phyloP scores from a whole-genome alignment of 2,888 invertebrate genomes.

The Eupeodes luniger region DNA sequence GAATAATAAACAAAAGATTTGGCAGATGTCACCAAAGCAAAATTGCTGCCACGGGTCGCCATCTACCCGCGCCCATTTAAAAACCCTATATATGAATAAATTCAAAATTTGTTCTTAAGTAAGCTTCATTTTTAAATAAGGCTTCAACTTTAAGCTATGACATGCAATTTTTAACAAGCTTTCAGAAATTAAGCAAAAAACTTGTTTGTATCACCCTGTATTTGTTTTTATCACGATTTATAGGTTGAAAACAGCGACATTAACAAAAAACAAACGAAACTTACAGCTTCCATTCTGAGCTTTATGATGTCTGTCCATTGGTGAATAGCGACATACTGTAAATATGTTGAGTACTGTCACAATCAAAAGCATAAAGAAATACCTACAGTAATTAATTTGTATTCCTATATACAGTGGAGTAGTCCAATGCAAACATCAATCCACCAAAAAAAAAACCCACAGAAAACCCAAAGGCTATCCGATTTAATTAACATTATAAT shows the following conservation, averaged over 20 bases:
- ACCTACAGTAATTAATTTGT: constrained; percentile 25
- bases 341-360: constrained; percentile 15
- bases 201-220: background rate
- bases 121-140: too few species aligned
- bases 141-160: too few species aligned
- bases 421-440: background rate
- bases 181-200: background rate
- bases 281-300: background rate
- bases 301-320: constrained; percentile 1
- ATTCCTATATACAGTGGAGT: background rate
- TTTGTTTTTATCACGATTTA: background rate
- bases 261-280: too few species aligned
- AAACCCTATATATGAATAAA: too few species aligned
- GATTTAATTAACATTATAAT: constrained; percentile 60
- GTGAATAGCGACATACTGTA: constrained; percentile 16
- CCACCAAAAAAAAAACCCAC: background rate
- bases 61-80: too few species aligned
- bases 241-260: background rate
- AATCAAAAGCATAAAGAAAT: background rate
- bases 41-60: too few species aligned
- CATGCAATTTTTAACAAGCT: too few species aligned
- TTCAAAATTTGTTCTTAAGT: too few species aligned
- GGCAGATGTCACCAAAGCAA: too few species aligned
- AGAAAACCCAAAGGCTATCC: constrained; percentile 25
- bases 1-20: too few species aligned